Percentiles rank a stretch among this genome's conserved stretches.
Conservation (phyloP, 2,888 invertebrate genomes). For the Slavum lentiscoides region DNA sequence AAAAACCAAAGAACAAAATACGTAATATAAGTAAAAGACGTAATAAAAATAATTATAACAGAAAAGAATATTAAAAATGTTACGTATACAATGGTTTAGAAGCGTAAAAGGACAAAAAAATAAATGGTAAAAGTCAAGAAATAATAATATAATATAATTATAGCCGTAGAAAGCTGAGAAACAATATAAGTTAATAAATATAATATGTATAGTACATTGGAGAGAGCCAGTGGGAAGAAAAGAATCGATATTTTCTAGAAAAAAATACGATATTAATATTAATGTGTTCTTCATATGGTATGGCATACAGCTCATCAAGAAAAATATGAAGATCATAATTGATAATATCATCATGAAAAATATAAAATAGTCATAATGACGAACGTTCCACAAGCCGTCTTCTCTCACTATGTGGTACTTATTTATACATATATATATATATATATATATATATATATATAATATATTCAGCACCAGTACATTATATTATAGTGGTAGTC, state of each 20-base stretch:
- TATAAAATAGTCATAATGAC: too few species aligned
- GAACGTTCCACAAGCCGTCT: too few species aligned
- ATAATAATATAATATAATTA: background rate
- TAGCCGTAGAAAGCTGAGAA: background rate
- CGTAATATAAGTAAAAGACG: slow-evolving; percentile 15
- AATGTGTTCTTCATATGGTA: slow-evolving; percentile 18
- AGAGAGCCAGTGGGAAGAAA: background rate
- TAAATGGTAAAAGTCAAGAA: slow-evolving; percentile 27
- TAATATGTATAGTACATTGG: slow-evolving; percentile 25
- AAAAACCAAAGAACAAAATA: slow-evolving; percentile 12
- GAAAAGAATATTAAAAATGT: slow-evolving; percentile 32
- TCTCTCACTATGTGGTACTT: too few species aligned
- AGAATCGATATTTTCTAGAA: slow-evolving; percentile 21
- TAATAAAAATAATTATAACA: slow-evolving; percentile 26
- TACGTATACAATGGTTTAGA: slow-evolving; percentile 43
- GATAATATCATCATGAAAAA: too few species aligned
- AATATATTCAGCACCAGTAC: too few species aligned
- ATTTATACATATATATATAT: too few species aligned
- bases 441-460: too few species aligned
- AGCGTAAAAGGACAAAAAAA: slow-evolving; percentile 22
- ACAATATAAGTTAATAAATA: slow-evolving; percentile 22
- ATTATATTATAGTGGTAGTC: too few species aligned
- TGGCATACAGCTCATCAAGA: slow-evolving; percentile 27
- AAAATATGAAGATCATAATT: background rate
- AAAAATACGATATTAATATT: background rate